Base-by-base conservation (phyloP, 1,140 invertebrate genomes). In the Bombus huntii region DNA sequence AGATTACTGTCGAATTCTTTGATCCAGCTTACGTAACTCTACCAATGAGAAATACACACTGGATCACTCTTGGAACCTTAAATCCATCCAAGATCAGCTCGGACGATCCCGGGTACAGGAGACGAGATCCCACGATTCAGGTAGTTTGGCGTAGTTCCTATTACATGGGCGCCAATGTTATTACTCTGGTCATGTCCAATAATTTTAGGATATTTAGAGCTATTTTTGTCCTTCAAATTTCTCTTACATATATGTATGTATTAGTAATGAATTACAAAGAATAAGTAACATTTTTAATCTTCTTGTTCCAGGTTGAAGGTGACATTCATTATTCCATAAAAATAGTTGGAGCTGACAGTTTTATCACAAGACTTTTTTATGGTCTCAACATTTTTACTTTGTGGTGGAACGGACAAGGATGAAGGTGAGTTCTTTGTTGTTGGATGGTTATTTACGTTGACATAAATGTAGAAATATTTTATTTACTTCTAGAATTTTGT, bases 341-440 rank as follows among this genome's bases (percentile, higher is more conserved):
- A 1, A 28, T 13, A 39, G 39, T n/a, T 31, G 71, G 15, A 31
- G 3, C 12, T 8, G 31, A 13, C n/a, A 34, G 18, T 74, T 22
- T 74, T 25, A 0, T 8, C 22, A 12, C 1, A 39, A 13, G n/a
- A 12, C 13, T 6, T 31, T 66, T 81, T 31, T n/a, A 81, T 74
- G 80, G 80, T 81, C n/a, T 81, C 47, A n/a, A 72, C 47, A 6
- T 25, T 57, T 25, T 28, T 74, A 62, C 25, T 74, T 28, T 74
- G 70, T 22, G 37, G 47, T 15, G 71, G 42, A 25, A 82, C 44
- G 31, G 71, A 65, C 13, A 47, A 75, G 15, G 81, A 25, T 37
- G 31, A 42, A n/a, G 81, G 81, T 74, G 6, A 81, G 53, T 72
- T 3, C 15, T 44, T 70, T 39, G 10, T 37, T 70, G 22, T 39